Evolutionary conservation across 2,113 vertebrate genomes (phyloP).

Genomic region (Malurus melanocephalus): DNA sequence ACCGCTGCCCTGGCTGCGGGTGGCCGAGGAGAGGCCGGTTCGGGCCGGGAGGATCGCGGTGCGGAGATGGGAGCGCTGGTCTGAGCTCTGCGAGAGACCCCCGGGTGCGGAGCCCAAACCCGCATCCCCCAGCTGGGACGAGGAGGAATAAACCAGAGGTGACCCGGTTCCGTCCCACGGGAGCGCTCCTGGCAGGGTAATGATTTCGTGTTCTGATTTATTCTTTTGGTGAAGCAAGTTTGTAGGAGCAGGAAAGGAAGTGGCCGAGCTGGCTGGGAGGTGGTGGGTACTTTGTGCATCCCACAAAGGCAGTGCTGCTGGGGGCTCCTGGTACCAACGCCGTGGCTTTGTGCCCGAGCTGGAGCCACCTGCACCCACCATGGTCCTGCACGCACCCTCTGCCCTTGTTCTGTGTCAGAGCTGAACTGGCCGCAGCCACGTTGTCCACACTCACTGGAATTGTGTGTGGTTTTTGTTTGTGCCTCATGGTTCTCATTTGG

Average conservation of each 20-base stretch:
- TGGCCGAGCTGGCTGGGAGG: background rate
- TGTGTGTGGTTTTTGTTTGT: background rate
- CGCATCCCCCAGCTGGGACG: background rate
- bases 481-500: background rate
- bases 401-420: background rate
- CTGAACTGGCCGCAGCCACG: background rate
- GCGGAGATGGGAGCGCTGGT: background rate
- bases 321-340: rapidly evolving
- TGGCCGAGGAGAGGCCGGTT: background rate
- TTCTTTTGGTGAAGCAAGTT: background rate
- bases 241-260: background rate
- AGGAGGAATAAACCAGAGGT: background rate
- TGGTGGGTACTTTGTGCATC: background rate
- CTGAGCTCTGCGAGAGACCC: background rate
- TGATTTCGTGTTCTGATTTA: background rate
- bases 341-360: background rate
- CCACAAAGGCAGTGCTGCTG: background rate
- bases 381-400: rapidly evolving
- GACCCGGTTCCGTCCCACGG: background rate
- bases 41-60: background rate
- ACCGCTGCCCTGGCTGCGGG: background rate
- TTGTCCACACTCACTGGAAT: background rate
- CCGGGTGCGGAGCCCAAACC: background rate
- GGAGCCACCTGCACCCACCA: background rate
- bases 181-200: background rate